These are phyloP conservation scores for Chiloscyllium punctatum DNA, from an alignment of 2,797 vertebrate species.

Conservation along the genomic window DNA sequence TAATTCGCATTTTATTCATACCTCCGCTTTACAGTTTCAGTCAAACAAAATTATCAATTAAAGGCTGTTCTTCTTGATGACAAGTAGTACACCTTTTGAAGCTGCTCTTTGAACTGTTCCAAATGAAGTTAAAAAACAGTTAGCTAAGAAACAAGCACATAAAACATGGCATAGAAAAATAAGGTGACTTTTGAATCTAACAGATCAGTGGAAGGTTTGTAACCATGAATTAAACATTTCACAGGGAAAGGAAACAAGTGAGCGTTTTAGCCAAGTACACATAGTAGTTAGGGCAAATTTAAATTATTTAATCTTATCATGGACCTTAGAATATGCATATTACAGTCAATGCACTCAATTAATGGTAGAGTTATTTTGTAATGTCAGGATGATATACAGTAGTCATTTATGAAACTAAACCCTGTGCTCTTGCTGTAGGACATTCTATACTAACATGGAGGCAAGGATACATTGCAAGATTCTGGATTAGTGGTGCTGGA, in stretches of 20 bases:
- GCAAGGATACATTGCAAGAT: neutral
- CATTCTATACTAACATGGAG: neutral
- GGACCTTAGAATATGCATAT: neutral
- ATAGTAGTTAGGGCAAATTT: neutral
- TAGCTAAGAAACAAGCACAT: neutral
- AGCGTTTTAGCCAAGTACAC: neutral
- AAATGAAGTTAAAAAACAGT: neutral
- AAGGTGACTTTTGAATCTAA: neutral
- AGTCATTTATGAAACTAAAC: neutral
- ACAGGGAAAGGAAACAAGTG: neutral
- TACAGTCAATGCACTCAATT: neutral
- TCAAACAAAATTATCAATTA: neutral
- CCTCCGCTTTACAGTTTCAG: neutral
- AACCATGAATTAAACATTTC: neutral
- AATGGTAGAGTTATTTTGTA: neutral
- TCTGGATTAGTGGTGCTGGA: too few species aligned
- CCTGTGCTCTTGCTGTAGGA: neutral
- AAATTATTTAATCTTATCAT: neutral
- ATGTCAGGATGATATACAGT: neutral
- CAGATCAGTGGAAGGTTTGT: neutral
- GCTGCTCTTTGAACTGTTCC: neutral
- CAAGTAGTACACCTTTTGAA: neutral
- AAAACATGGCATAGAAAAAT: neutral
- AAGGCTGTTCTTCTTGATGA: neutral
- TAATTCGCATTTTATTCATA: neutral